Conservation (phyloP, 2,888 invertebrate species). For the Agrenia bidenticulata region DNA sequence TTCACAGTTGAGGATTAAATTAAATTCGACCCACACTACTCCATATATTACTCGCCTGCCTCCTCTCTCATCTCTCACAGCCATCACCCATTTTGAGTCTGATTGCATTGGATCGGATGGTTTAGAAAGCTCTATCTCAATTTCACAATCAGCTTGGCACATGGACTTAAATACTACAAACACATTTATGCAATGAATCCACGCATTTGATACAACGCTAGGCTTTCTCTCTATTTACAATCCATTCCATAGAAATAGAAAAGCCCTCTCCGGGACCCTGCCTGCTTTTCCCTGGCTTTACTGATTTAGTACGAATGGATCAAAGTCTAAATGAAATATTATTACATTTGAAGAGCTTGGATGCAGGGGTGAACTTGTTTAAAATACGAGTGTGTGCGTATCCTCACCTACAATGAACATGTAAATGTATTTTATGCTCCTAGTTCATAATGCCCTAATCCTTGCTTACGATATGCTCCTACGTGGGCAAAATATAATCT, state of each 20-base stretch:
- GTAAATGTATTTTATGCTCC: too few species aligned
- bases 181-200: slow-evolving; percentile 18
- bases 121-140: not conserved
- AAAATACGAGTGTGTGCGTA: not conserved
- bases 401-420: too few species aligned
- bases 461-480: not conserved
- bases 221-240: too few species aligned
- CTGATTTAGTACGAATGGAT: slow-evolving; percentile 8
- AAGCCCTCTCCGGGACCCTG: not conserved
- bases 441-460: too few species aligned
- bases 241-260: too few species aligned
- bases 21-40: slow-evolving; percentile 12
- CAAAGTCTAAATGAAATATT: slow-evolving; percentile 23
- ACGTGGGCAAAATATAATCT: not conserved
- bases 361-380: too few species aligned
- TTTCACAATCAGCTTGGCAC: slow-evolving; percentile 9
- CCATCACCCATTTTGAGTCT: slow-evolving; percentile 20
- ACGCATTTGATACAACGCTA: too few species aligned
- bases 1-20: slow-evolving; percentile 15
- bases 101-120: slow-evolving; percentile 1
- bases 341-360: not conserved
- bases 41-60: too few species aligned
- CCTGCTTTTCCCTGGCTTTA: too few species aligned
- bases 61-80: not conserved
- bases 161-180: slow-evolving; percentile 9